Evolutionary conservation across 2,113 vertebrate species (phyloP), one percentile per base, ranked within the genome.

Genomic region (Paratilapia polleni): DNA sequence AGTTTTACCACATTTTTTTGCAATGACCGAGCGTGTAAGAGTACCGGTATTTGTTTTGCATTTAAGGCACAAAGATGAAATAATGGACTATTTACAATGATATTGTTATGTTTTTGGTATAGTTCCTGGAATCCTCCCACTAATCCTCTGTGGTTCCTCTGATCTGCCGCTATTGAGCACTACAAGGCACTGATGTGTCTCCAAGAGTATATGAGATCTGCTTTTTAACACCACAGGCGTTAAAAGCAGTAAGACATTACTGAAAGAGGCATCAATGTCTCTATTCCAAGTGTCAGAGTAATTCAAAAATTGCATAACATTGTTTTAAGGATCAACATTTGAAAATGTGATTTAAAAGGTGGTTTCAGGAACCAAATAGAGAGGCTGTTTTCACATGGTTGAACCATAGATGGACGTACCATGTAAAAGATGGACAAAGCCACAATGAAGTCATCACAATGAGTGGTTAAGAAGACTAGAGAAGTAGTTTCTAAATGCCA

Each of bases 81-180:
- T 31, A 43, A 70, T 52, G 43, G 66, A 73, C 43, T 73, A 31
- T 14, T 73, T 73, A 26, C 43, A 73, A 31, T 14, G 52, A 17
- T 43, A 52, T 20, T 73, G 43, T 73, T 73, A 28, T 73, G 47
- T 52, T 52, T 73, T 73, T 13, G 66, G 26, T 73, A 73, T 52
- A 31, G 24, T 73, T 73, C 66, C 66, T 52, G 26, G 47, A 73
- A 73, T 73, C 66, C 66, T 52, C 47, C 66, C 47, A 73, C 66
- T 73, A 73, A 73, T 73, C 66, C 66, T 73, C 66, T 52, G 43
- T 73, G 66, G 66, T 73, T 73, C 26, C 47, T 52, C 66, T 73
- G 66, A 73, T 73, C 66, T 73, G 47, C 47, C 26, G 6, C 26
- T 73, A 52, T 17, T 52, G 66, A 73, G 17, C 66, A 70, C 28